A percentile compares a stretch with the other conserved stretches of the same genome.
Conservation (phyloP, 2,113 vertebrate species). For the Brachypodius melanocephalos region DNA sequence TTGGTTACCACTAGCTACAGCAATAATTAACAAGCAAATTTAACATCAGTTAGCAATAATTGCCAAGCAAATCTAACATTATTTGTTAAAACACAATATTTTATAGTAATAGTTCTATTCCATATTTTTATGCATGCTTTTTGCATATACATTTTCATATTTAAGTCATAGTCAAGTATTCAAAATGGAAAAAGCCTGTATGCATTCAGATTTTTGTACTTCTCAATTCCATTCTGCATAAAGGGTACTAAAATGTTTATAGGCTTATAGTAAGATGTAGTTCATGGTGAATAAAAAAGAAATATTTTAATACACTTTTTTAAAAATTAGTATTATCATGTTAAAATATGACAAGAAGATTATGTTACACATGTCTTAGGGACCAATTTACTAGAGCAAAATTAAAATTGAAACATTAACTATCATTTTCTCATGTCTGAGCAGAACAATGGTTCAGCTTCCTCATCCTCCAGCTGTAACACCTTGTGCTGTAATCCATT, state of each 20-base stretch:
- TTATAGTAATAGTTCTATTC: background rate
- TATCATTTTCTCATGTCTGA: background rate
- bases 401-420: background rate
- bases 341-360: background rate
- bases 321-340: background rate
- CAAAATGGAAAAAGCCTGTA: background rate
- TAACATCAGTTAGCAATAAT: background rate
- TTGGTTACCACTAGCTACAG: background rate
- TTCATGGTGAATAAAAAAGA: background rate
- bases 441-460: background rate
- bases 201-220: background rate
- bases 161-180: slow-evolving; percentile 1
- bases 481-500: background rate
- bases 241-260: background rate
- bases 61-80: background rate
- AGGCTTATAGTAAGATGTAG: background rate
- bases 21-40: background rate
- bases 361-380: background rate
- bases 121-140: background rate
- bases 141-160: background rate
- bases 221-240: background rate
- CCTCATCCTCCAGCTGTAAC: background rate
- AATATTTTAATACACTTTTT: background rate
- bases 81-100: background rate
- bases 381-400: background rate